Base-by-base conservation (phyloP, 2,888 invertebrate genomes). In the Ectemnius continuus region DNA sequence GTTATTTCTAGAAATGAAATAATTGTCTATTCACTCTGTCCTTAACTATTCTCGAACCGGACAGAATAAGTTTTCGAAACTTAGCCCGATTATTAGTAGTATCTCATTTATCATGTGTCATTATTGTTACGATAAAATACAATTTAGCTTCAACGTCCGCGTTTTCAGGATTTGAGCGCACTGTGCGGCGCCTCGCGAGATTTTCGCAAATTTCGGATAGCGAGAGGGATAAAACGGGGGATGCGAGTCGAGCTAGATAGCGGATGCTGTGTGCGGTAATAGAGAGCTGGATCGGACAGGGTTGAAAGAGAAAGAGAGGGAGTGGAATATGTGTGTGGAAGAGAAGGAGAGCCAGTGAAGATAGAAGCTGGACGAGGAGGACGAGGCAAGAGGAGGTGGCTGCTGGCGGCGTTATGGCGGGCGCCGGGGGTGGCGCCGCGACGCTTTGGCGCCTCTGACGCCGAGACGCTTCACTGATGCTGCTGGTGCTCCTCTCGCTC, bases 361-460 rank as follows among this genome's bases (percentile, higher is more conserved):
- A 23, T 23, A 23, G 3, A 23, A 23, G 23, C 23, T 23, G 66
- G 67, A 48, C 61, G 57, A 63, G 60, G 64, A 13, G 18, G 58
- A 69, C 72, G 67, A 28, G 67, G 75, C 66, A 69, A 74, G 67
- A 28, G 67, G 75, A 67, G 84, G 75, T 87, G 88, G 84, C 85
- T 72, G 82, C 84, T 87, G 89, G 90, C 89, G 90, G 86, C 89
- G 83, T 85, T 84, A 86, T 87, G 90, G 81, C 90, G 89, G 90
- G 88, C 89, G 89, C 89, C 89, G 85, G 85, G 89, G 87, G 87
- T 88, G 88, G 89, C 89, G 90, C 88, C 90, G 89, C 90, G 90
- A 90, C 90, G 88, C 89, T 89, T 87, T 87, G 90, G 89, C 89
- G 90, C 88, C 89, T 88, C 82, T 83, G 78, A 86, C 85, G 85